phyloP scores from a whole-genome alignment of 1,140 invertebrate genomes.

The Holotrichia oblita region DNA sequence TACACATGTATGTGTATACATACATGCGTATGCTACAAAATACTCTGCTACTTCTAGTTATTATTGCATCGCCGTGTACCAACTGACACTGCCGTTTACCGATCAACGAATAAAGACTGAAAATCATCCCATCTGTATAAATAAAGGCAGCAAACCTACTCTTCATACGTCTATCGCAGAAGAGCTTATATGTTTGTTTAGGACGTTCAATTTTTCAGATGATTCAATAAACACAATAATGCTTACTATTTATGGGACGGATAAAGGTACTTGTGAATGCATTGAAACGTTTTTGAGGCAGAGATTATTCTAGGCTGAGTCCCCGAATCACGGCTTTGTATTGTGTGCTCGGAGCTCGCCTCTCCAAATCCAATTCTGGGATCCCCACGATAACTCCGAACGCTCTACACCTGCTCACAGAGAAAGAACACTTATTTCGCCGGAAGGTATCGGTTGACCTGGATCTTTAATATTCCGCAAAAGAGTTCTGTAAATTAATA shows the following conservation, averaged over 20 bases:
- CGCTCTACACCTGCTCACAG: conserved; percentile 35
- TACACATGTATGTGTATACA: background rate
- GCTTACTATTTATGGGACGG: conserved; percentile 50
- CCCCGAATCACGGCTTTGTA: conserved; percentile 38
- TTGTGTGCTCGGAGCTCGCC: conserved; percentile 25
- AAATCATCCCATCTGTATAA: conserved; percentile 48
- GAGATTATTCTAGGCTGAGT: conserved; percentile 47
- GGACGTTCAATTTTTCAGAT: conserved; percentile 52
- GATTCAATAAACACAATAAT: conserved; percentile 51
- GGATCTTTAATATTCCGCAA: conserved; percentile 8
- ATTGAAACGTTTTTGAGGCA: conserved; percentile 44
- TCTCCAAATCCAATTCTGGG: conserved; percentile 40
- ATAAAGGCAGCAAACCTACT: conserved; percentile 40
- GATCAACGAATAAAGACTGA: conserved; percentile 37
- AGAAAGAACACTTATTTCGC: conserved; percentile 22
- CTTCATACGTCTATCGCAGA: conserved; percentile 40
- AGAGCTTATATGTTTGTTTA: conserved; percentile 50
- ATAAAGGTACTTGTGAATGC: conserved; percentile 51
- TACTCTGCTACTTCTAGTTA: conserved; percentile 16
- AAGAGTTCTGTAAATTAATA: conserved; percentile 3
- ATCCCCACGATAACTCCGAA: conserved; percentile 22
- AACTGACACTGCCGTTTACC: conserved; percentile 26
- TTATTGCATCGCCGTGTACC: conserved; percentile 31
- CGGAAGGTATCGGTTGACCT: conserved; percentile 26
- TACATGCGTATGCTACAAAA: background rate